Percentiles rank a stretch among this genome's conserved stretches.
These are phyloP conservation scores for Takifugu flavidus DNA, from an alignment of 2,113 vertebrate genomes.

Conservation along the genomic window DNA sequence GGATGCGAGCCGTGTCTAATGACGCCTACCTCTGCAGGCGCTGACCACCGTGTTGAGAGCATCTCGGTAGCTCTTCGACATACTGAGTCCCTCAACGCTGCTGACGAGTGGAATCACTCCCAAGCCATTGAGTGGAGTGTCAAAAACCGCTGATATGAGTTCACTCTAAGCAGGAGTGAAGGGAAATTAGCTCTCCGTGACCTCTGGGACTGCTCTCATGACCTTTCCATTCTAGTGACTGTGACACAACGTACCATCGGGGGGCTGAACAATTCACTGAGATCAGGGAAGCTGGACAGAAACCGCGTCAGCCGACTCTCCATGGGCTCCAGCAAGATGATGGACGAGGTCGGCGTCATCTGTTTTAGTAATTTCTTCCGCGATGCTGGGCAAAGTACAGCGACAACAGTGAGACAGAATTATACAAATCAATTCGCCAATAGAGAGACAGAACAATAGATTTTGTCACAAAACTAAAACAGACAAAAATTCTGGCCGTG, in stretches of 20 bases:
- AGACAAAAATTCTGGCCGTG: too few species aligned
- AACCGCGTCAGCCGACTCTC: constrained; percentile 80
- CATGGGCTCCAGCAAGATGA: constrained; percentile 84
- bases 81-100: constrained; percentile 55
- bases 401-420: background rate
- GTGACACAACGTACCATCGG: constrained; percentile 48
- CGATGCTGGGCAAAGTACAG: constrained; percentile 69
- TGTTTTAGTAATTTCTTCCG: constrained; percentile 72
- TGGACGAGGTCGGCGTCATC: constrained; percentile 71
- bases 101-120: constrained; percentile 75
- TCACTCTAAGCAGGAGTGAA: constrained; percentile 53
- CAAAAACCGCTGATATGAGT: constrained; percentile 63
- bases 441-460: too few species aligned
- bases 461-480: too few species aligned
- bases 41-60: constrained; percentile 76
- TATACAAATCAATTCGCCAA: background rate
- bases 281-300: constrained; percentile 74
- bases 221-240: background rate
- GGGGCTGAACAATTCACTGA: constrained; percentile 75
- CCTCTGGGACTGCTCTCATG: background rate
- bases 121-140: constrained; percentile 76
- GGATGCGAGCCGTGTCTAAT: background rate
- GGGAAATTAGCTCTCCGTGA: background rate
- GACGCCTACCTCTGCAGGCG: constrained; percentile 77
- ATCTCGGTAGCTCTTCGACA: constrained; percentile 66